Base-by-base conservation (phyloP, 2,113 vertebrate genomes). In the Progne subis region DNA sequence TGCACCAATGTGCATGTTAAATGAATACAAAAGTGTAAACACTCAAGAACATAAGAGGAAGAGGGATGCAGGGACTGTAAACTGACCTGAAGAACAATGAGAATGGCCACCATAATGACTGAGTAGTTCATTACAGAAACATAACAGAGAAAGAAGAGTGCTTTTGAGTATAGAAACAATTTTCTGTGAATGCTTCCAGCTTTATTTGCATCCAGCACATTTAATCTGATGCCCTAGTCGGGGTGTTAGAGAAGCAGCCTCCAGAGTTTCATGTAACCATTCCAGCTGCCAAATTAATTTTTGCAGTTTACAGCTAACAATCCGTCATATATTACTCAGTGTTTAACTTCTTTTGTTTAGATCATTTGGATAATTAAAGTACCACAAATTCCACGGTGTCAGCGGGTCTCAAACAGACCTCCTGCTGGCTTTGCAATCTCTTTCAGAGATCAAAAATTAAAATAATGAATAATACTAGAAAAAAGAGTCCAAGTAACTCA, bases 311-410 rank as follows among this genome's bases (percentile, higher is more conserved):
- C 83, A 94, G 86, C 86, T 92, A 92, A 82, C 39, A 52, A 95
- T 97, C 86, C 71, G 2, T 95, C 91, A 94, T 49, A 49, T 11
- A 6, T 39, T 71, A 74, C 64, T 86, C 82, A 56, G 37, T 49
- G 88, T 89, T 94, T 86, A 95, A 88, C 47, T 96, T 93, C 60
- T 90, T 93, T 93, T 95, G 85, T 96, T 96, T 90, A 90, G 92
- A 93, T 94, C 88, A 96, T 95, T 95, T 92, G 79, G 88, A 93
- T 97, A 96, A 95, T 95, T 96, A 90, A 90, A 95, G 86, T 75
- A 92, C 79, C 68, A 74, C 5, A 2, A 92, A 92, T 95, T 92
- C 94, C 67, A 65, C 43, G 56, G 78, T 93, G 93, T 97, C 93
- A 95, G 88, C 82, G 6, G 88, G 79, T 95, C 90, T 93, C 92